Evolutionary conservation across 2,888 invertebrate species (phyloP).

Genomic region (Galeruca laticollis): DNA sequence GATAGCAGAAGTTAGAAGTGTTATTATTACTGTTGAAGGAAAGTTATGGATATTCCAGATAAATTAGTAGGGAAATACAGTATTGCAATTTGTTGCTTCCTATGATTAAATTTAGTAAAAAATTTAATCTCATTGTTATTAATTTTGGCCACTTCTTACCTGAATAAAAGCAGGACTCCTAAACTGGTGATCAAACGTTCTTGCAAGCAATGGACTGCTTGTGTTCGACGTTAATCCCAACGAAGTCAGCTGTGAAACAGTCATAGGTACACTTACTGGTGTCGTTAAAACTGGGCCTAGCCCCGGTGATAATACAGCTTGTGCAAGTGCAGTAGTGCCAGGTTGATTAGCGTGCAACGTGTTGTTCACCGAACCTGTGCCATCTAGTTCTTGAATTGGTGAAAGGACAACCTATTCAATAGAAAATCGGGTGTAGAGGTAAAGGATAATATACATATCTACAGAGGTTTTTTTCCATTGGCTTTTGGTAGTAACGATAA

Average conservation of each 20-base stretch:
- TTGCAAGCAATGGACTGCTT: constrained; percentile 66
- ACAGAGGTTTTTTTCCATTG: background rate
- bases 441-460: background rate
- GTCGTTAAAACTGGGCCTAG: constrained; percentile 67
- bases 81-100: no score
- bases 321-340: constrained; percentile 82
- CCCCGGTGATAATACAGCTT: constrained; percentile 79
- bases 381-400: constrained; percentile 87
- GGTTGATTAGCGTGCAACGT: constrained; percentile 79
- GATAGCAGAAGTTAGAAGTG: no score
- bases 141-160: constrained; percentile 45
- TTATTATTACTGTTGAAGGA: no score
- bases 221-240: constrained; percentile 68
- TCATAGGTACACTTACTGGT: constrained; percentile 71
- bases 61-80: no score
- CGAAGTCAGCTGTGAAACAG: constrained; percentile 73
- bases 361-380: constrained; percentile 77
- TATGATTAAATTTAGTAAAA: no score
- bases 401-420: constrained; percentile 78
- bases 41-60: no score
- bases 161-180: constrained; percentile 56
- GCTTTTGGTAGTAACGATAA: no score
- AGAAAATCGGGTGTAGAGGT: constrained; percentile 9
- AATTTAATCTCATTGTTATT: background rate
- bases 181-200: constrained; percentile 51